Evolutionary conservation across 1,140 invertebrate genomes (phyloP), one percentile per base, ranked within the genome.

Genomic region (Psilanteris sp.): DNA sequence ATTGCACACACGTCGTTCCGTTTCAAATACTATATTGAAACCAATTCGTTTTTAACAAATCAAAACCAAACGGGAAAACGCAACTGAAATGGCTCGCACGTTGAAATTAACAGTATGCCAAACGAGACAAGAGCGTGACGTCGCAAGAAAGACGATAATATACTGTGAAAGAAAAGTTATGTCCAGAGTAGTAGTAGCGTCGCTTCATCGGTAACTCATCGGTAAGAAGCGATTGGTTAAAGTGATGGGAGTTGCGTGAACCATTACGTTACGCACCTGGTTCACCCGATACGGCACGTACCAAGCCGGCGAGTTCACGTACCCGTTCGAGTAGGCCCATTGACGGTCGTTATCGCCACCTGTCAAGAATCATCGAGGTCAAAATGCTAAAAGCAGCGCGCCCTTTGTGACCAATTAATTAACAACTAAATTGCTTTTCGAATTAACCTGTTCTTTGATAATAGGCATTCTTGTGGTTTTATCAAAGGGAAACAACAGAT

Each of bases 201-300:
- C 22, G 62, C 72, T 78, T 86, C 83, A 86, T 83, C 80, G 79
- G 67, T 81, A 82, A 77, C 77, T 82, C 55, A 78, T 78, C 81
- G 87, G 87, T 86, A 89, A 82, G 83, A 88, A 89, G 78, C 86
- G 86, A 86, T 89, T 89, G 76, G 85, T 87, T 80, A 89, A 81
- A 78, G 85, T 87, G 84, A 85, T 83, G 81, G 87, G 87, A 66
- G 87, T 87, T 78, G 86, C 86, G 79, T 89, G 87, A 89, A 87
- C 87, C 87, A 89, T 85, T 87, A 88, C 86, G 85, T 87, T 88
- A 87, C 87, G 87, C 80, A 87, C 84, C 80, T 81, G 85, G 76
- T 86, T 86, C 81, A 89, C 85, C 50, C 84, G 85, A 74, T 84
- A 87, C 50, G 87, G 86, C 82, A 89, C 83, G 79, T 88, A 87